Evolutionary conservation across 2,113 vertebrate genomes (phyloP), one percentile per base, ranked within the genome.

Genomic region (Ophiodon elongatus): DNA sequence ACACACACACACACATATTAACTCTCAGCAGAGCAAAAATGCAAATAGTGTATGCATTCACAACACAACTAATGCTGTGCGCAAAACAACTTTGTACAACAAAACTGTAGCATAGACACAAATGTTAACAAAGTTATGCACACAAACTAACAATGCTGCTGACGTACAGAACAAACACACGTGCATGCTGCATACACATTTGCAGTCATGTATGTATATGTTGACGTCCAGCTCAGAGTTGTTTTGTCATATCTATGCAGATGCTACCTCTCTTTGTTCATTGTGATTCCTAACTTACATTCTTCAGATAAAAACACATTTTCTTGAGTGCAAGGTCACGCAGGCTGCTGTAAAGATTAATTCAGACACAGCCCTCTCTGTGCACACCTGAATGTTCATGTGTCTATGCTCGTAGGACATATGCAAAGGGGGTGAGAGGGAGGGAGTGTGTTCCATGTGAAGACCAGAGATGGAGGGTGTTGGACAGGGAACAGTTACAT

Each of bases 41-140:
- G 59, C 88, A 87, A 77, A 91, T 72, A 60, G 41, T 76, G 76
- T 80, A 59, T 67, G 43, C 72, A 68, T 43, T 79, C 75, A 79
- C 73, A 80, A 56, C 57, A 70, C 41, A 43, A 54, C 66, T 59
- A 25, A 73, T 68, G 56, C 73, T 69, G 63, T 78, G 81, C 70
- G 80, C 67, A 85, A 71, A 88, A 73, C 17, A n/a, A 21, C 50
- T 21, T 21, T 52, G 21, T 8, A 52, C 76, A 79, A 41, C 54
- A 66, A 75, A 73, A 75, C 41, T 47, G 31, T 23, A 39, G 33
- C 72, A 72, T 25, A 60, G 35, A 59, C 56, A 23, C 74, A 66
- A 8, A 75, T 21, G 27, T 6, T 35, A 72, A 59, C 63, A 71
- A 2, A 59, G 39, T 39, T 23, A 62, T 35, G n/a, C 70, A 85